Conservation (phyloP, 37 sponge, comb jelly and placozoan species). For the Axinella damicornis region DNA sequence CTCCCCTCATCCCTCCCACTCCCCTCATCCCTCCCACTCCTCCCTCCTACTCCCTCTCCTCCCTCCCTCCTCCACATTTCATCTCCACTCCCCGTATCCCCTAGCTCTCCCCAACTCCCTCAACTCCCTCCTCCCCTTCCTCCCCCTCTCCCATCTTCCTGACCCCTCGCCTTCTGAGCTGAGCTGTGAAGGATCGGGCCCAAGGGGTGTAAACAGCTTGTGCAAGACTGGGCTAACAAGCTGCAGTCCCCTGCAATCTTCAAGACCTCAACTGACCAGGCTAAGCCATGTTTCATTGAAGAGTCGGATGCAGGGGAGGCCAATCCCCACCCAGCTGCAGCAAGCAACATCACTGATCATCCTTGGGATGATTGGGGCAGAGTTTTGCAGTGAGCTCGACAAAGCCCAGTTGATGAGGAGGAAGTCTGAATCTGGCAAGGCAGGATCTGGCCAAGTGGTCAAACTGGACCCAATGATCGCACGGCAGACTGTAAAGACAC, state of each 20-base stretch:
- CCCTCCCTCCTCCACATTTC: background rate
- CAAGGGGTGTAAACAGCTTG: conserved; percentile 59
- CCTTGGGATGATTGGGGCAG: conserved; percentile 92
- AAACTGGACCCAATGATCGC: conserved; percentile 59
- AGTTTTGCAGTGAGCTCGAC: conserved; percentile 59
- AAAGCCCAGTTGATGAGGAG: conserved; percentile 2
- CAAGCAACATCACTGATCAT: conserved; percentile 90
- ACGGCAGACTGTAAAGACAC: conserved; percentile 75
- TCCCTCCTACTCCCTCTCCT: background rate
- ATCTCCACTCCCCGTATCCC: too few relatives aligned
- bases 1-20: too few relatives aligned
- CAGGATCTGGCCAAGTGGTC: background rate
- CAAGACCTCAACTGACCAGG: background rate
- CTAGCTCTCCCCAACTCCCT: conserved; percentile 2
- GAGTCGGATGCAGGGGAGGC: conserved; percentile 18
- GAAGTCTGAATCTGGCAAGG: background rate
- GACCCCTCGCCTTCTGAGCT: conserved; percentile 15
- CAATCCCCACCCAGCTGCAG: conserved; percentile 72
- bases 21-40: background rate
- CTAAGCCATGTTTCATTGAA: conserved; percentile 3
- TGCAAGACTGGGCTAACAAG: conserved; percentile 70
- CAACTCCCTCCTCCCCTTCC: background rate
- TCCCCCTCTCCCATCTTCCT: background rate
- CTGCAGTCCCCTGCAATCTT: conserved; percentile 58
- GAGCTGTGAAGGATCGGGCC: conserved; percentile 79